Percentiles rank a stretch among this genome's conserved stretches.
phyloP scores from a whole-genome alignment of 2,113 vertebrate genomes.

The Channa maculata region DNA sequence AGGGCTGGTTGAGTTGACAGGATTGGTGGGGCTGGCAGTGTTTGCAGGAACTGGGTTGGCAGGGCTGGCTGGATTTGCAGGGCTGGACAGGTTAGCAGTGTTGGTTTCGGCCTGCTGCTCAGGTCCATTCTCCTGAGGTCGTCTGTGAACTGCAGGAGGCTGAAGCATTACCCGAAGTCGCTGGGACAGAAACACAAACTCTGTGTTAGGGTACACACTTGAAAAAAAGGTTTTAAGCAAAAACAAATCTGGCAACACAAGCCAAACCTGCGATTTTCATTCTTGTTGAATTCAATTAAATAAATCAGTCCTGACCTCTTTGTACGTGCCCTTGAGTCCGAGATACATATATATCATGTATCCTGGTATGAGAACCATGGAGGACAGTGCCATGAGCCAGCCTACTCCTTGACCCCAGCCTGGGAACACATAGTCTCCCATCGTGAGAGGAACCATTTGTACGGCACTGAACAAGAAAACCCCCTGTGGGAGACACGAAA shows the following conservation, averaged over 20 bases:
- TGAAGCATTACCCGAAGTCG: conserved; percentile 94
- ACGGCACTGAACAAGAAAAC: conserved; percentile 98
- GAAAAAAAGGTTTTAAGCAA: no score
- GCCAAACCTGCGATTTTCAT: neutral
- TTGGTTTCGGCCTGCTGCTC: conserved; percentile 86
- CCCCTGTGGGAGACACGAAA: conserved; percentile 86
- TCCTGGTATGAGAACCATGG: conserved; percentile 97
- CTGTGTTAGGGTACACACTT: no score
- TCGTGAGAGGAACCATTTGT: conserved; percentile 97
- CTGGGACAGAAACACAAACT: conserved; percentile 71
- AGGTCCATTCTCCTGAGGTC: conserved; percentile 90
- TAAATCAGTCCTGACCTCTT: conserved; percentile 88
- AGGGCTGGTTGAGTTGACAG: conserved; percentile 74
- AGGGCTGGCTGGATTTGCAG: conserved; percentile 55
- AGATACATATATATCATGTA: conserved; percentile 98
- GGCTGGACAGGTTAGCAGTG: conserved; percentile 64
- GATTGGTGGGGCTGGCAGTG: conserved; percentile 53
- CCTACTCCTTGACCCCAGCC: conserved; percentile 98
- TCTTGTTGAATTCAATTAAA: conserved; percentile 2
- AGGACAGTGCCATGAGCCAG: conserved; percentile 98
- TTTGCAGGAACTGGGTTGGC: conserved; percentile 36
- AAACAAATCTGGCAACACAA: neutral
- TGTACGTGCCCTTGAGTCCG: conserved; percentile 94
- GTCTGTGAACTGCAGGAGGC: conserved; percentile 87
- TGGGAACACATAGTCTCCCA: conserved; percentile 97